Conservation (phyloP, 2,888 invertebrate genomes). For the Ectropis crepuscularia region DNA sequence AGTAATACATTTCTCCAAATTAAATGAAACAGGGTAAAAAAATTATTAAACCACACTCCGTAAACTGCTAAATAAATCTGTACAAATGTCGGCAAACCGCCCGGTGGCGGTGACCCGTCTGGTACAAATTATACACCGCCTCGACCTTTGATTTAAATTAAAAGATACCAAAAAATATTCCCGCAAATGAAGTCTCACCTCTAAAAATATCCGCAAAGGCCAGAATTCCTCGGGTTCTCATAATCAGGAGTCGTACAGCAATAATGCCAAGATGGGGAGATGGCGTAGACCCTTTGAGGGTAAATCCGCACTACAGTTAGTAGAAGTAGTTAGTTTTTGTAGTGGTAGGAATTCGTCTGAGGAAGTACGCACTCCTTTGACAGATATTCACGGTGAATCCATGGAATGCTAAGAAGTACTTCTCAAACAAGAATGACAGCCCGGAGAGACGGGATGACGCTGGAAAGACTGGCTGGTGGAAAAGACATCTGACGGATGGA, state of each 20-base stretch:
- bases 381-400: too few species aligned
- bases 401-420: too few species aligned
- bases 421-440: too few species aligned
- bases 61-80: not conserved
- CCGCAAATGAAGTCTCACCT: slow-evolving; percentile 20
- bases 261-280: slow-evolving; percentile 52
- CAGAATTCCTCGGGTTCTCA: slow-evolving; percentile 44
- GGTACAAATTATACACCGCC: slow-evolving; percentile 1
- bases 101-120: not conserved
- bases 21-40: not conserved
- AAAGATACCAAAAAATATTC: slow-evolving; percentile 12
- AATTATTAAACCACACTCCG: not conserved
- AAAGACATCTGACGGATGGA: too few species aligned
- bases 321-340: too few species aligned
- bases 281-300: slow-evolving; percentile 46
- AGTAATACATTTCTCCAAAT: too few species aligned
- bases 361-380: too few species aligned
- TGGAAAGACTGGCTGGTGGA: too few species aligned
- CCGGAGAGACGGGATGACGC: too few species aligned
- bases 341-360: too few species aligned
- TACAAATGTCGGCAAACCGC: not conserved
- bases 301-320: not conserved
- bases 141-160: slow-evolving; percentile 14
- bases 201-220: slow-evolving; percentile 20
- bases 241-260: slow-evolving; percentile 52